Percentiles rank a stretch among this genome's conserved stretches.
phyloP scores from a whole-genome alignment of 1,140 invertebrate genomes.

The Argopecten irradians region DNA sequence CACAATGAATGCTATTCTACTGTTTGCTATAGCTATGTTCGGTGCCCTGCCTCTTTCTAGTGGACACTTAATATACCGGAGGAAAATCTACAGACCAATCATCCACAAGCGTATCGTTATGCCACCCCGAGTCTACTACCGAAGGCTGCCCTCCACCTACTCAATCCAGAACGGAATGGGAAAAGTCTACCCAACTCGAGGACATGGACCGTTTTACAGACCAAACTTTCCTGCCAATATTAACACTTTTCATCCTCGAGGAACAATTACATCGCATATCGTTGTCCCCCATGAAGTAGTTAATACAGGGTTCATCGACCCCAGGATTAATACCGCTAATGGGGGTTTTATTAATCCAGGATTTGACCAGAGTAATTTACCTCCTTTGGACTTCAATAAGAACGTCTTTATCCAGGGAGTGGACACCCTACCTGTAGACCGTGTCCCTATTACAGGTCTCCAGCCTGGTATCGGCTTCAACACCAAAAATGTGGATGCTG shows the following conservation, averaged over 20 bases:
- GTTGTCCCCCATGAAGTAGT: not conserved
- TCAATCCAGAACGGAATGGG: not conserved
- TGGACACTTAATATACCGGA: not conserved
- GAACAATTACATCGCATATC: not conserved
- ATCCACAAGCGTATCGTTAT: not conserved
- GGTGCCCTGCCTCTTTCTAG: not conserved
- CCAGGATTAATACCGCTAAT: too few species aligned
- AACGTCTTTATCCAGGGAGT: not conserved
- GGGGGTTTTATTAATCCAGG: too few species aligned
- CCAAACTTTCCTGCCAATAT: not conserved
- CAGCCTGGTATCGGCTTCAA: not conserved
- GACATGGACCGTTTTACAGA: not conserved
- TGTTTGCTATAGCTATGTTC: not conserved
- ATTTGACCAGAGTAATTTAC: not conserved
- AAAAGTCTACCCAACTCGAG: not conserved
- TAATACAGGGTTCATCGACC: not conserved
- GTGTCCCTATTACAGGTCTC: not conserved
- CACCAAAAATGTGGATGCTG: not conserved
- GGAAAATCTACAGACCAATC: not conserved
- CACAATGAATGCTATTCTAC: not conserved
- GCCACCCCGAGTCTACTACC: not conserved
- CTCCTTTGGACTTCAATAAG: not conserved
- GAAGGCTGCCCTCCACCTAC: not conserved
- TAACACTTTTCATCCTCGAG: not conserved
- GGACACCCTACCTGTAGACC: not conserved